Conservation (phyloP, 2,113 vertebrate genomes). For the Anoplopoma fimbria region DNA sequence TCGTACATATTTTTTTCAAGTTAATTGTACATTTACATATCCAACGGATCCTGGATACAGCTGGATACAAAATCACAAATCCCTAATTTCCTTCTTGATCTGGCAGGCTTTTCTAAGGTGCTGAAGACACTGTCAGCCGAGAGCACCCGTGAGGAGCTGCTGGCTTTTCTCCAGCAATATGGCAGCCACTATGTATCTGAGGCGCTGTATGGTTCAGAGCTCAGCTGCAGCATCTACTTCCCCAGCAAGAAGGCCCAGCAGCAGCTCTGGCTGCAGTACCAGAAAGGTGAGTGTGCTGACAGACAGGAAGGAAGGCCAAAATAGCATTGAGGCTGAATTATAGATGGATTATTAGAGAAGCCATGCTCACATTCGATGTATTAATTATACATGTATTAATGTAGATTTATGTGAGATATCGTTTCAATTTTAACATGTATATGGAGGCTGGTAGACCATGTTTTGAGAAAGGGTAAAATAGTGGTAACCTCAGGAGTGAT, state of each 20-base stretch:
- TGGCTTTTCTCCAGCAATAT: conserved; percentile 92
- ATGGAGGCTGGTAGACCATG: not conserved
- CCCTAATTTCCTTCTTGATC: conserved; percentile 18
- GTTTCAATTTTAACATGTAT: too few species aligned
- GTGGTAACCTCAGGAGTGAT: not conserved
- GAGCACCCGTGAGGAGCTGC: conserved; percentile 94
- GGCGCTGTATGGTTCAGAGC: conserved; percentile 95
- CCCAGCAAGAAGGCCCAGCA: conserved; percentile 99
- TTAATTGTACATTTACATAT: not conserved
- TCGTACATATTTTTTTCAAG: not conserved
- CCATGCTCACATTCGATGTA: not conserved
- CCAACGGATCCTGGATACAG: not conserved
- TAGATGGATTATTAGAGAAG: not conserved
- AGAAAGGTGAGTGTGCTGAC: conserved; percentile 91
- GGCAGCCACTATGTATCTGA: conserved; percentile 96
- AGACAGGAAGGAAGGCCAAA: not conserved
- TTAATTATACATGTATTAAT: not conserved
- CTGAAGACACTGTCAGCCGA: conserved; percentile 93
- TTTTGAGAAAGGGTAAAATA: not conserved
- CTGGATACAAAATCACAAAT: not conserved
- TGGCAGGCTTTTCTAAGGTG: conserved; percentile 92
- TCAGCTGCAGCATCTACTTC: conserved; percentile 96
- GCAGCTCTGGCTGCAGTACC: conserved; percentile 99
- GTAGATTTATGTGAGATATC: not conserved
- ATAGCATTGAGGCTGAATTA: not conserved